Percentiles rank a stretch among this genome's conserved stretches.
These are phyloP conservation scores for Fissipunctia ypsillon DNA, from an alignment of 2,888 invertebrate genomes.

Conservation along the genomic window DNA sequence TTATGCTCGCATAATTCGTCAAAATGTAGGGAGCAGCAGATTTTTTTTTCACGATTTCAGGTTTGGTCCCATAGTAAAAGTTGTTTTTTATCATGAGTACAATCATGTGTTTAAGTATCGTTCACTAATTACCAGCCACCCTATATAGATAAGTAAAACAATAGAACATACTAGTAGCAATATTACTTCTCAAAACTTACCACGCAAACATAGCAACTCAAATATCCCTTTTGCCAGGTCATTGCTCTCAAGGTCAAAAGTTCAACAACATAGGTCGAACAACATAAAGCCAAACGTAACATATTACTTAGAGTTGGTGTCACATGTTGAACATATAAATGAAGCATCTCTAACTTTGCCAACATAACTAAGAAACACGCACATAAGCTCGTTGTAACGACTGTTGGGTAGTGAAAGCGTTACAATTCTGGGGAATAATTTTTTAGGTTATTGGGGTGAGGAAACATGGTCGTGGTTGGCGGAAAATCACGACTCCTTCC, in stretches of 20 bases:
- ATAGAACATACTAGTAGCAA: background rate
- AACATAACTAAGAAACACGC: constrained; percentile 47
- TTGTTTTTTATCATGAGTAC: too few species aligned
- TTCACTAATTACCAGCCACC: too few species aligned
- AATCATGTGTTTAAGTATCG: too few species aligned
- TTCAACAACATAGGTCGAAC: constrained; percentile 48
- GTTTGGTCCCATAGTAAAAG: too few species aligned
- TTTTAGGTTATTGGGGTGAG: too few species aligned
- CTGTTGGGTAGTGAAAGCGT: constrained; percentile 9
- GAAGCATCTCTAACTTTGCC: constrained; percentile 61
- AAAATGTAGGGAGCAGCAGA: too few species aligned
- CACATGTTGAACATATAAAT: constrained; percentile 67
- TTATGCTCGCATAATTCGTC: too few species aligned
- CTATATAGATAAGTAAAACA: background rate
- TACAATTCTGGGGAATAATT: background rate
- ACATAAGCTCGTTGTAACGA: constrained; percentile 48
- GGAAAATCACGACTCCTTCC: too few species aligned
- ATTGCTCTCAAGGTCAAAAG: constrained; percentile 37
- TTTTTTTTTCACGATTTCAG: too few species aligned
- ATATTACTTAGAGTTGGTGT: constrained; percentile 62
- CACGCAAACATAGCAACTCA: constrained; percentile 1
- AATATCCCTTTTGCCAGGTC: constrained; percentile 17
- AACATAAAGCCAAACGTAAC: constrained; percentile 45
- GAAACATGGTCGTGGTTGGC: too few species aligned
- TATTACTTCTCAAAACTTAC: constrained; percentile 7